Evolutionary conservation across 2,113 vertebrate species (phyloP).

Genomic region (Lampris megalopsis): DNA sequence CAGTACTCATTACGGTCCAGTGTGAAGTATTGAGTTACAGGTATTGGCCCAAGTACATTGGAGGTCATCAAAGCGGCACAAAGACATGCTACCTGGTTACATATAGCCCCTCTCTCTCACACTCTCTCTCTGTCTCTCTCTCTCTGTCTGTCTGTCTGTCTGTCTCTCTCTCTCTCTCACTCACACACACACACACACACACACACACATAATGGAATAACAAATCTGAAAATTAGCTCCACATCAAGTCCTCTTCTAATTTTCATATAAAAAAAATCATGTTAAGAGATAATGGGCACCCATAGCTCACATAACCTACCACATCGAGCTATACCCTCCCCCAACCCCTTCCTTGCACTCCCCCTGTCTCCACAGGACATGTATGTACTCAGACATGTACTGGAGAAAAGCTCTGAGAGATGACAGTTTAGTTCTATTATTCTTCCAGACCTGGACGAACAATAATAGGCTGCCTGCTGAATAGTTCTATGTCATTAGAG

Average conservation of each 20-base stretch:
- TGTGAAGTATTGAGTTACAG: slow-evolving; percentile 64
- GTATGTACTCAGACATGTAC: slow-evolving; percentile 26
- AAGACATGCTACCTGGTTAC: slow-evolving; percentile 54
- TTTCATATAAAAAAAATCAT: slow-evolving; percentile 68
- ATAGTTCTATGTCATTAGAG: slow-evolving; percentile 75
- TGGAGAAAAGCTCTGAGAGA: slow-evolving; percentile 46
- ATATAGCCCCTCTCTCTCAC: too few species aligned
- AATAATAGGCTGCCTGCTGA: slow-evolving; percentile 68
- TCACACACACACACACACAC: slow-evolving; percentile 26
- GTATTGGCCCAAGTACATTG: slow-evolving; percentile 63
- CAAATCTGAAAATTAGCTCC: slow-evolving; percentile 66
- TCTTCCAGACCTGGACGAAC: slow-evolving; percentile 54
- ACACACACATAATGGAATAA: slow-evolving; percentile 40
- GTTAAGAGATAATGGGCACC: slow-evolving; percentile 70
- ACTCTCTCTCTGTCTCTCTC: too few species aligned
- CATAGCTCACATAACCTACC: slow-evolving; percentile 51
- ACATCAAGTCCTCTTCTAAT: slow-evolving; percentile 63
- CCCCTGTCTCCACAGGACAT: slow-evolving; percentile 34
- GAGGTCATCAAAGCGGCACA: slow-evolving; percentile 16
- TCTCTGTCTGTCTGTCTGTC: too few species aligned
- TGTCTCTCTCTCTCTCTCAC: too few species aligned
- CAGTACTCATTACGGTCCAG: slow-evolving; percentile 67
- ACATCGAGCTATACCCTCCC: slow-evolving; percentile 53
- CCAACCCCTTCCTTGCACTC: background rate
- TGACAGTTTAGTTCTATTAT: slow-evolving; percentile 67